These are phyloP conservation scores for Cheilosia impressa DNA, from an alignment of 2,888 invertebrate genomes.

Conservation along the genomic window DNA sequence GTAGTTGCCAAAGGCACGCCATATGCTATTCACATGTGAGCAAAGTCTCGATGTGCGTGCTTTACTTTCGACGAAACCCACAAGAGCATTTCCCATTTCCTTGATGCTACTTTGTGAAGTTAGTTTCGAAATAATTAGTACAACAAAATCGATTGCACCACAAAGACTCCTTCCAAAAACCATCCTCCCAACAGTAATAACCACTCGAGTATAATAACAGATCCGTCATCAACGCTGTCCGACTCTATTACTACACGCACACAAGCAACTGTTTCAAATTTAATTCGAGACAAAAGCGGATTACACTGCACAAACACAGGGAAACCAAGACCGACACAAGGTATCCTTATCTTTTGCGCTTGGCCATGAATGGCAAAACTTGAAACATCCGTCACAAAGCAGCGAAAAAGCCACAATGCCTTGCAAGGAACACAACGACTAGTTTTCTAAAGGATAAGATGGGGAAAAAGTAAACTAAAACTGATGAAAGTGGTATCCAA, in stretches of 20 bases:
- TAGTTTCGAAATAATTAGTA: conserved; percentile 8
- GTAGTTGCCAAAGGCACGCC: not conserved
- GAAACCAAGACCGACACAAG: conserved; percentile 39
- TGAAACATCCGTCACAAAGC: conserved; percentile 51
- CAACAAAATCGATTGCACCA: conserved; percentile 34
- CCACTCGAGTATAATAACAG: conserved; percentile 40
- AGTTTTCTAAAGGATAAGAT: conserved; percentile 5
- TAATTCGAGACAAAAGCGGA: conserved; percentile 68
- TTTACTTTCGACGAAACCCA: conserved; percentile 3
- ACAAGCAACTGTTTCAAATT: conserved; percentile 52
- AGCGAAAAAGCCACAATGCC: conserved; percentile 47
- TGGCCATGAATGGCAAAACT: conserved; percentile 5
- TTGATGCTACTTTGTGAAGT: conserved; percentile 23
- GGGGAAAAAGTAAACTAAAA: not conserved
- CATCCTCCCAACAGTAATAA: conserved; percentile 39
- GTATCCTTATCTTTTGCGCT: conserved; percentile 47
- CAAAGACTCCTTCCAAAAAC: not conserved
- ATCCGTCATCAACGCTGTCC: conserved; percentile 34
- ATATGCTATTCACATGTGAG: not conserved
- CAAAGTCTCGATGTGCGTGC: conserved; percentile 9
- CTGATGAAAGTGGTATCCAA: conserved; percentile 7
- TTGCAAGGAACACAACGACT: too few species aligned
- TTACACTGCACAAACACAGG: conserved; percentile 23
- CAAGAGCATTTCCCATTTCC: conserved; percentile 36
- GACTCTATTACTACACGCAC: not conserved